Base-by-base conservation (phyloP, 2,113 vertebrate species). In the Morphnarchus princeps region DNA sequence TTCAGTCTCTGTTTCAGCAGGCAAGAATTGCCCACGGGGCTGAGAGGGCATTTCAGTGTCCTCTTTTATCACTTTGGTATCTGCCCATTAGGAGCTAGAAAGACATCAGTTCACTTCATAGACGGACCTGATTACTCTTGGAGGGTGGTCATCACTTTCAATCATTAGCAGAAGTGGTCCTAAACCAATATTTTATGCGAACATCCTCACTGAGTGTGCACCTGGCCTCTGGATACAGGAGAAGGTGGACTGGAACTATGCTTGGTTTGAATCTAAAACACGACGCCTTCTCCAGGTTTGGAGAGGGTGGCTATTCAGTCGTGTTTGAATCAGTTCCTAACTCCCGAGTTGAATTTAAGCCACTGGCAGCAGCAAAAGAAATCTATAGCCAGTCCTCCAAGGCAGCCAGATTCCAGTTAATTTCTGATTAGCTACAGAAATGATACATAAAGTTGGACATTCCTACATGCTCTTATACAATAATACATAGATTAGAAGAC, bases 361-460 rank as follows among this genome's bases (percentile, higher is more conserved):
- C 81, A 70, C 26, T 26, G 67, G 11, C 45, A 93, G 34, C 59
- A 85, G 81, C 11, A 42, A 78, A 63, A 87, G 58, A 62, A 78
- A 87, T 83, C 52, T 67, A 49, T 87, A 83, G n/a, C 28, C 42
- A 70, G n/a, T 67, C 49, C 54, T 84, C n/a, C 21, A 47, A 92
- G 52, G 54, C 71, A 95, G 66, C 22, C 29, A 59, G 71, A 76
- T 87, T 82, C 52, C 78, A 87, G 49, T 74, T 74, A 86, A 91
- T 87, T 69, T 82, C 55, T 90, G 67, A 70, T 88, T 93, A 92
- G 62, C 59, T 90, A 49, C 45, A 89, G 77, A 92, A 82, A 94
- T 89, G 7, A 57, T 66, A 73, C 20, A 47, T 58, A 6, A 76
- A 89, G 34, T 70, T 59, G 90, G 77, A 58, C 8, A 82, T 84